These are phyloP conservation scores for Acanthochromis polyacanthus DNA, from an alignment of 2,113 vertebrate genomes.

Conservation along the genomic window DNA sequence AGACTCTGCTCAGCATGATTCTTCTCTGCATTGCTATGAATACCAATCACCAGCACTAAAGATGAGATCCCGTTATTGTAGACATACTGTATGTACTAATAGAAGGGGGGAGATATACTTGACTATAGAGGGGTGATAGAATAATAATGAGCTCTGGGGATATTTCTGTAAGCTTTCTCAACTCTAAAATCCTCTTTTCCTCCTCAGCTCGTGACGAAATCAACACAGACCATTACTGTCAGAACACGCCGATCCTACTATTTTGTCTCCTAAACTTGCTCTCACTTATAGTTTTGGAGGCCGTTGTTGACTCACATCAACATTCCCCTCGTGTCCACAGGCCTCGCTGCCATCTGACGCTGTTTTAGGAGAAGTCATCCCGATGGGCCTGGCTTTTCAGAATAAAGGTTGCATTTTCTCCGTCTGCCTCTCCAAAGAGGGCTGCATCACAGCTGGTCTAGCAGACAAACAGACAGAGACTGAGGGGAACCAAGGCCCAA, in stretches of 20 bases:
- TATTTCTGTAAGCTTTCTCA: constrained; percentile 39
- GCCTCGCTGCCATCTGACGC: constrained; percentile 56
- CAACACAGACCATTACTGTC: constrained; percentile 34
- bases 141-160: constrained; percentile 59
- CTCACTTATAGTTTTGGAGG: constrained; percentile 21
- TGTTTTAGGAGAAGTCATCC: constrained; percentile 48
- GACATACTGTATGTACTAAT: constrained; percentile 45
- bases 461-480: constrained; percentile 50
- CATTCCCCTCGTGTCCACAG: constrained; percentile 56
- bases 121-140: constrained; percentile 39
- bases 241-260: constrained; percentile 5
- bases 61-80: constrained; percentile 42
- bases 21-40: constrained; percentile 43
- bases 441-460: constrained; percentile 65
- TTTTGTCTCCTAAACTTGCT: constrained; percentile 37
- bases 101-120: constrained; percentile 35
- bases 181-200: constrained; percentile 51
- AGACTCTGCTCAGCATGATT: constrained; percentile 43
- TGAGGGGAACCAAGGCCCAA: constrained; percentile 35
- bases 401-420: constrained; percentile 61
- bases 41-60: constrained; percentile 53
- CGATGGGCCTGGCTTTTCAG: constrained; percentile 50
- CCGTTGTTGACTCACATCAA: constrained; percentile 53
- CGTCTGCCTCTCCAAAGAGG: constrained; percentile 58
- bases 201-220: constrained; percentile 23